Evolutionary conservation across 2,888 invertebrate genomes (phyloP).

Genomic region (Drosophila setosimentum): DNA sequence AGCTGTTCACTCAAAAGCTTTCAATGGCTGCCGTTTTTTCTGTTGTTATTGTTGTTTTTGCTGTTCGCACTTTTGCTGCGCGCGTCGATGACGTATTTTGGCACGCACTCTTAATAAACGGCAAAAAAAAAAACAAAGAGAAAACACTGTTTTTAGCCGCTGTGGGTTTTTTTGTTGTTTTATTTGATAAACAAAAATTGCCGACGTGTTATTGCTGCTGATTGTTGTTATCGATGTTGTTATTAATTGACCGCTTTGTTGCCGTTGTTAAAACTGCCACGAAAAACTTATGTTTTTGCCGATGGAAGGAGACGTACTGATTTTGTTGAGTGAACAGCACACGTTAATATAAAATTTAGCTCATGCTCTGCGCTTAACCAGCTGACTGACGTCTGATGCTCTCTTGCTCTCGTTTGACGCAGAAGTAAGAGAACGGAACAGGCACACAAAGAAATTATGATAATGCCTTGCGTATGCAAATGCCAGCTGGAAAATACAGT

Average conservation of each 20-base stretch:
- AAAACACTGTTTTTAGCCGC: conserved; percentile 16
- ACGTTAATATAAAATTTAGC: conserved; percentile 73
- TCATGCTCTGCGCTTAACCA: conserved; percentile 39
- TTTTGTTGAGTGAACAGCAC: conserved; percentile 65
- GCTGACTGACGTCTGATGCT: conserved; percentile 47
- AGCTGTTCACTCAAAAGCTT: conserved; percentile 58
- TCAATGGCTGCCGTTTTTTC: conserved; percentile 50
- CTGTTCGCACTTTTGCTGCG: conserved; percentile 57
- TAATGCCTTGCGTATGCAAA: conserved; percentile 26
- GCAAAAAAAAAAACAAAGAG: conserved; percentile 35
- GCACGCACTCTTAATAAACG: conserved; percentile 65
- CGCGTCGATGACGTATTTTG: conserved; percentile 77
- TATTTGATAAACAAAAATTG: conserved; percentile 57
- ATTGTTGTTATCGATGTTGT: conserved; percentile 37
- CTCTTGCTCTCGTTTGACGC: conserved; percentile 24
- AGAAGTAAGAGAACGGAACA: conserved; percentile 45
- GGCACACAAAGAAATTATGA: conserved; percentile 19
- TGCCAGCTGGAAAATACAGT: conserved; percentile 34
- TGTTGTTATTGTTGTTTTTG: conserved; percentile 23
- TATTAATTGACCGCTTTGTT: conserved; percentile 31
- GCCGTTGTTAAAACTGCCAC: conserved; percentile 28
- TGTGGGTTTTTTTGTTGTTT: neutral
- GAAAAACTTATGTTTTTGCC: conserved; percentile 55
- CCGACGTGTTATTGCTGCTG: conserved; percentile 51
- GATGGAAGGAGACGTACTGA: conserved; percentile 72